Percentiles rank a stretch among this genome's conserved stretches.
Conservation (phyloP, 2,888 invertebrate species). For the Pogonocherus hispidulus region DNA sequence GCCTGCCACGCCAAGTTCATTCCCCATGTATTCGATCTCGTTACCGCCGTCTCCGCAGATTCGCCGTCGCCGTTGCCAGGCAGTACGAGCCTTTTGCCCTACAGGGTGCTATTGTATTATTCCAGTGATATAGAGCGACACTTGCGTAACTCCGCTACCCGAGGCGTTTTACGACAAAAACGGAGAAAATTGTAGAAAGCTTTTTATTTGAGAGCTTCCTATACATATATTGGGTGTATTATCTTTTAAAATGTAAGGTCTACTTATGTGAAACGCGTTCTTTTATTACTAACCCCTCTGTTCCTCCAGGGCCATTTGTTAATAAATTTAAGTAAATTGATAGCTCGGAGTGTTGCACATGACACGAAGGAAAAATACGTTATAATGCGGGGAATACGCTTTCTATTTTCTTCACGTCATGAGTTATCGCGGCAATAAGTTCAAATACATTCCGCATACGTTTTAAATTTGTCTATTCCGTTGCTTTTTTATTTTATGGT, state of each 20-base stretch:
- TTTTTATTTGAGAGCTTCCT: slow-evolving; percentile 29
- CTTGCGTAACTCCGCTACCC: slow-evolving; percentile 26
- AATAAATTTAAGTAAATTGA: slow-evolving; percentile 15
- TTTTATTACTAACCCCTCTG: slow-evolving; percentile 9
- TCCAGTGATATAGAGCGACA: slow-evolving; percentile 18
- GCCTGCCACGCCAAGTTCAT: not conserved
- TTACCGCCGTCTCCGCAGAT: slow-evolving; percentile 14
- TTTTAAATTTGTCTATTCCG: too few species aligned
- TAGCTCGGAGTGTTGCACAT: not conserved
- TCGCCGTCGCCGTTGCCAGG: slow-evolving; percentile 4
- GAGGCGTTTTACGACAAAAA: slow-evolving; percentile 23
- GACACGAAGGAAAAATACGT: not conserved
- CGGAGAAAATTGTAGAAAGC: slow-evolving; percentile 28
- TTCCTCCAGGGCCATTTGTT: slow-evolving; percentile 6
- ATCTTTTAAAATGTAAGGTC: slow-evolving; percentile 26
- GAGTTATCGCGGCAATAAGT: too few species aligned
- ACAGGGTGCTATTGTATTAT: slow-evolving; percentile 32
- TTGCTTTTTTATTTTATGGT: too few species aligned
- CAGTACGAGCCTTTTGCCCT: slow-evolving; percentile 15
- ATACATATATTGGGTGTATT: slow-evolving; percentile 29
- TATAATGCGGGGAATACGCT: not conserved
- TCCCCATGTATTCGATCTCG: slow-evolving; percentile 24
- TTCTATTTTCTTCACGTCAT: not conserved
- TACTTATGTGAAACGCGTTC: slow-evolving; percentile 26
- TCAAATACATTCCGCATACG: too few species aligned